phyloP scores from a whole-genome alignment of 2,113 vertebrate genomes.

The Neomonachus schauinslandi region DNA sequence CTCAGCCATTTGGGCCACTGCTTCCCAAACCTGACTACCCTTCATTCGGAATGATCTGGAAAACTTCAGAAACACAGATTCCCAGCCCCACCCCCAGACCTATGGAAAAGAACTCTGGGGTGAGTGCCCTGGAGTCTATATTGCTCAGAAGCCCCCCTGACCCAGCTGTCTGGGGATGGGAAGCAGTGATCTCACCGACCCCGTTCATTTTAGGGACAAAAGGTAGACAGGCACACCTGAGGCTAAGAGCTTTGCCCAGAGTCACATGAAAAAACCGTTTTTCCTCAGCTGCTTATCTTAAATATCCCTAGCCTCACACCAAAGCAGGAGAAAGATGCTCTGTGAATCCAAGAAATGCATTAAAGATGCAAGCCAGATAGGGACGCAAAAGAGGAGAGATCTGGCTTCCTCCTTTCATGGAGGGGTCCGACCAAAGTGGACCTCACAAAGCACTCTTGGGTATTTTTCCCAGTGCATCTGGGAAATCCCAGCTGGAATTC shows the following conservation, averaged over 20 bases:
- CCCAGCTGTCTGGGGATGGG: background rate
- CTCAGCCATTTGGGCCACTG: background rate
- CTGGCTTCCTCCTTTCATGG: background rate
- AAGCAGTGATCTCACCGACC: background rate
- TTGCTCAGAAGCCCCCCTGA: background rate
- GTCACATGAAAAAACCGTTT: background rate
- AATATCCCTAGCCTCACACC: background rate
- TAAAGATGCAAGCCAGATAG: background rate
- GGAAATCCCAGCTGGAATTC: background rate
- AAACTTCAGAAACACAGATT: background rate
- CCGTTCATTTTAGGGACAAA: background rate
- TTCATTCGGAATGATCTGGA: background rate
- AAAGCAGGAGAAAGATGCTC: background rate
- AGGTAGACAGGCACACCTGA: background rate
- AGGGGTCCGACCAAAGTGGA: background rate
- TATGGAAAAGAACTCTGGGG: background rate
- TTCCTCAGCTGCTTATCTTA: background rate
- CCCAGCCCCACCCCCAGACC: background rate
- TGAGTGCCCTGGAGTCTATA: too few species aligned
- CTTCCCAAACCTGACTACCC: background rate
- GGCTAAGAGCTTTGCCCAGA: background rate
- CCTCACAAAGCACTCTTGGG: background rate
- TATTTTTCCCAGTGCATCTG: background rate
- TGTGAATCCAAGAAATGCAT: background rate
- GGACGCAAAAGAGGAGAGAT: accelerated